Base-by-base conservation (phyloP, 2,113 vertebrate species). In the Paramisgurnus dabryanus region DNA sequence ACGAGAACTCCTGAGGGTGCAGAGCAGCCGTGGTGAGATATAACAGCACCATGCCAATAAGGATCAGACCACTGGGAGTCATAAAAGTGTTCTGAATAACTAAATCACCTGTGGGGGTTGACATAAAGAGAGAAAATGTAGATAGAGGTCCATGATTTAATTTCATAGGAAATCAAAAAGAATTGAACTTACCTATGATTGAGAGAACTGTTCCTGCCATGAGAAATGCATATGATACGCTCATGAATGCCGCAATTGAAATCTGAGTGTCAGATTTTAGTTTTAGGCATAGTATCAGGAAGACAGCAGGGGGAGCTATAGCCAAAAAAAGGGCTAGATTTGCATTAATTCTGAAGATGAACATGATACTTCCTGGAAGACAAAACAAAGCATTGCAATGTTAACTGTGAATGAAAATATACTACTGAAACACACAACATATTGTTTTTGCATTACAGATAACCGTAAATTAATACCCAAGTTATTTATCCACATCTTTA, bases 241-340 rank as follows among this genome's bases (percentile, higher is more conserved):
- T 90, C 80, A 89, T 71, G 41, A 88, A 12, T 18, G 79, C 85
- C 74, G 88, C 89, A 11, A 89, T 80, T 43, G 43, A 82, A 65
- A 90, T 86, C 83, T 93, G 93, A 64, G 83, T 91, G 72, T 92
- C 87, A 4, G 89, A 0, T 71, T 90, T 91, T 4, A 92, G 74
- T 12, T 89, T 88, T 82, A 89, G 91, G 82, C 90, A 92, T 6
- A 92, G 82, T 4, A 45, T 40, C 60, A 91, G 49, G 80, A 86
- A 93, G 67, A 92, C 80, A 34, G 17, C 5, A 17, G 91, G 89
- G 40, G 90, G 91, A 11, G 90, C 74, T n/a, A 88, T 73, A 58
- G 90, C 70, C 8, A 92, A 6, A 68, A 84, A 1, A 17, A 93
- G 82, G n/a, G 90, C 82, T 3, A 0, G 0, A 7, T 71, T 79